Percentiles rank a stretch among this genome's conserved stretches.
phyloP scores from a whole-genome alignment of 2,113 vertebrate genomes.

The Pithys albifrons region DNA sequence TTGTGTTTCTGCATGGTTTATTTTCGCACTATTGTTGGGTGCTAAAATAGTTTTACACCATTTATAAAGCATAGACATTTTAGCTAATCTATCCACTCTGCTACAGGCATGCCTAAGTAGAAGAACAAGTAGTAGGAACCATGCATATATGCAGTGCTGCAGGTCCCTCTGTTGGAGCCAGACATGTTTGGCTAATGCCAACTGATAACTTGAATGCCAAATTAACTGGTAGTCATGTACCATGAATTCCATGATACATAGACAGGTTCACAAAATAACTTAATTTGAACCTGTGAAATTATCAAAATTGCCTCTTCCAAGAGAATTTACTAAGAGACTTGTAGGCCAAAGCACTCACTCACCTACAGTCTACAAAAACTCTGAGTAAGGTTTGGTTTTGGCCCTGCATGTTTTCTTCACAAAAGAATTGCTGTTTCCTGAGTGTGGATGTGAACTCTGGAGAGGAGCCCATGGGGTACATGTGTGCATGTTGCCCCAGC shows the following conservation, averaged over 20 bases:
- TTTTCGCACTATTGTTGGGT: constrained; percentile 67
- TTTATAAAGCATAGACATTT: constrained; percentile 12
- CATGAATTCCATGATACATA: background rate
- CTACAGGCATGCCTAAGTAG: background rate
- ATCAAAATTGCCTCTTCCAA: background rate
- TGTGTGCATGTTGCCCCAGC: background rate
- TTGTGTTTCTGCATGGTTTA: constrained; percentile 58
- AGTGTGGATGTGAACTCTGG: background rate
- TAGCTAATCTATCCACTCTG: background rate
- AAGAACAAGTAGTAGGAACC: background rate
- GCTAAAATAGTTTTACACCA: constrained; percentile 49
- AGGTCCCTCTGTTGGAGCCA: background rate
- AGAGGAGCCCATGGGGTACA: background rate
- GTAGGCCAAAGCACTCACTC: background rate
- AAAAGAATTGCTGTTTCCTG: background rate
- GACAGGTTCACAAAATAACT: background rate
- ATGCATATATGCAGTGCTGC: background rate
- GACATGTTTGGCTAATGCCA: background rate
- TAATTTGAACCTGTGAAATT: background rate
- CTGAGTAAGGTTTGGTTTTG: background rate
- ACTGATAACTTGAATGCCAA: background rate
- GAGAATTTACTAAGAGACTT: background rate
- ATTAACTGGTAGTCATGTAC: background rate
- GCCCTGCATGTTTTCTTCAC: background rate
- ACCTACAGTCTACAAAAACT: background rate